phyloP scores from a whole-genome alignment of 2,113 vertebrate genomes.

The Nothocercus nigrocapillus region DNA sequence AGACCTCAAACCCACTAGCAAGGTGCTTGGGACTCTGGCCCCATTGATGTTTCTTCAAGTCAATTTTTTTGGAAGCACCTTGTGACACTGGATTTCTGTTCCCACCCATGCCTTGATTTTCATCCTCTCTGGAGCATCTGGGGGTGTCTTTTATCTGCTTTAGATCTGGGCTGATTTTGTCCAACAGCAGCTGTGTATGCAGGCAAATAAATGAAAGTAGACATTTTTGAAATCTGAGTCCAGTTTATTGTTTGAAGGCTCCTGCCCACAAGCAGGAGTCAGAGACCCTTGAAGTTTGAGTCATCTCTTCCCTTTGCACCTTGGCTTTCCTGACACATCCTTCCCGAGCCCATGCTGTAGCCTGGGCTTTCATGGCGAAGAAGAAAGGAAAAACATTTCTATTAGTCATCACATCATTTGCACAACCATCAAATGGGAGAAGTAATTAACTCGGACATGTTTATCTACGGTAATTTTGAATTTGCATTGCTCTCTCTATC shows the following conservation, averaged over 20 bases:
- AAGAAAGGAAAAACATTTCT: background rate
- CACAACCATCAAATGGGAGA: background rate
- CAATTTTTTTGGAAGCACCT: background rate
- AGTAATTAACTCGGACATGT: background rate
- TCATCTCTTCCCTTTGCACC: background rate
- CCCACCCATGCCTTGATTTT: background rate
- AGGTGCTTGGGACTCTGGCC: background rate
- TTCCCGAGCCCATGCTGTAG: background rate
- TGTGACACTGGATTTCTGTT: background rate
- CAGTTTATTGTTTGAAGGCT: background rate
- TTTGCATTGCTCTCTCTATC: conserved; percentile 1
- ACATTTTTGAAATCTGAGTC: background rate
- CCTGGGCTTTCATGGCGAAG: background rate
- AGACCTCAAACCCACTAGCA: background rate
- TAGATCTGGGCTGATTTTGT: background rate
- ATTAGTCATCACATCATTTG: background rate
- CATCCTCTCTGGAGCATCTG: background rate
- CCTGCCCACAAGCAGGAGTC: background rate
- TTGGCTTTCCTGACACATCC: background rate
- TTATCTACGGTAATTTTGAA: conserved; percentile 6
- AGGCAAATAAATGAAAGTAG: background rate
- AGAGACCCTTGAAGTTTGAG: background rate
- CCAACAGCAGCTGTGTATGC: background rate
- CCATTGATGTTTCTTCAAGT: background rate
- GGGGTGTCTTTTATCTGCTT: conserved; percentile 22